Evolutionary conservation across 92 coral and sea anemone species (phyloP), one percentile per base, ranked within the genome.

Genomic region (Actinostola sp.): DNA sequence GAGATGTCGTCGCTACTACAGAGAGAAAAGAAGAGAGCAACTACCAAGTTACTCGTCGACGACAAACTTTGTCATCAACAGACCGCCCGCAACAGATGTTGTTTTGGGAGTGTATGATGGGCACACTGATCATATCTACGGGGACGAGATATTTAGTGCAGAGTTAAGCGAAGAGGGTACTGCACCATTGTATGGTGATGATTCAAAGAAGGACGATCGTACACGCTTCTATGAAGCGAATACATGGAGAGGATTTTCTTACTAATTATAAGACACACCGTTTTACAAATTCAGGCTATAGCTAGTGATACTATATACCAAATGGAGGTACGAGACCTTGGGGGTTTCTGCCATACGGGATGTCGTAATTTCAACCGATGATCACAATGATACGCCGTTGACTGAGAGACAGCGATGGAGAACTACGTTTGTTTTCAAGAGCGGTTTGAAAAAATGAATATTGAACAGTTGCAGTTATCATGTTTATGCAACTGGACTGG

Each of bases 51-150:
- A 66, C 8, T 34, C 84, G 1, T 59, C 66, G 19, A 78, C 80
- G 0, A 27, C 68, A 23, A 84, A 84, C 59, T 78, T 83, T 46
- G 79, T 72, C 20, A 61, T 78, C 31, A 71, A 59, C 19, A 61
- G 89, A 61, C 89, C 89, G 33, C 84, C 84, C 17, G 89, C 84
- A 12, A 70, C 84, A 3, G 89, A 84, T 52, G 79, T 84, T 29
- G 80, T 84, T 16, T 33, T 84, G 15, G 84, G 89, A 23, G 67
- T 84, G 30, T 71, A 71, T 20, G 62, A 56, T 17, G 77, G 77
- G 0, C 66, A 56, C 0, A 26, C 41, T 20, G 62, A 58, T 45
- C 59, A 68, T 19, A 35, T 68, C 5, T 83, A 83, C 38, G 78
- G 73, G 2, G 88, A 83, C 29, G 88, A 83, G 48, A 70, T 55